Evolutionary conservation across 2,797 vertebrate species (phyloP).

Genomic region (Poeciliopsis presidionis): DNA sequence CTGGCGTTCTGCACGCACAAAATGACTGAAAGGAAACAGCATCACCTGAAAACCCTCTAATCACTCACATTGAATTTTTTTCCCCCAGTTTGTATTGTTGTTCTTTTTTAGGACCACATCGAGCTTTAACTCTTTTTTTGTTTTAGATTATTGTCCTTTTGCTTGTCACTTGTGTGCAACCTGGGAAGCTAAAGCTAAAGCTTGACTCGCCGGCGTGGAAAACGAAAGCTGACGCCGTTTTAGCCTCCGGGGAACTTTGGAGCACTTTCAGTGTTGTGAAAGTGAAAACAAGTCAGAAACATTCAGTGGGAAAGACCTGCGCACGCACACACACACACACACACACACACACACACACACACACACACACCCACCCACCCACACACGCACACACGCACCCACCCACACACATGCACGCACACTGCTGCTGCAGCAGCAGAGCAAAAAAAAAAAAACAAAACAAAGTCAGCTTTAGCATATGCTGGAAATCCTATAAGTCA

Average conservation of each 20-base stretch:
- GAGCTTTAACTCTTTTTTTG: too few species aligned
- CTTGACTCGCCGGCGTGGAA: neutral
- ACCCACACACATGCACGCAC: fast-evolving
- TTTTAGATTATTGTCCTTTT: neutral
- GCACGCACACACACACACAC: too few species aligned
- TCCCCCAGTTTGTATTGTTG: neutral
- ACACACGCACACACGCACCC: too few species aligned
- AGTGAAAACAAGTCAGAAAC: neutral
- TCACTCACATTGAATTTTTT: neutral
- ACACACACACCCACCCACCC: fast-evolving
- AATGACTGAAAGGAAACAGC: too few species aligned
- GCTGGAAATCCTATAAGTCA: neutral
- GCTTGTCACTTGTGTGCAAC: neutral
- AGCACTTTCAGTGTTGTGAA: neutral
- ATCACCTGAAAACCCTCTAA: neutral
- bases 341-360: too few species aligned
- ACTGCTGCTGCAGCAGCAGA: neutral
- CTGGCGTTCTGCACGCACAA: too few species aligned
- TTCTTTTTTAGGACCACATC: neutral
- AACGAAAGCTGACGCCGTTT: neutral
- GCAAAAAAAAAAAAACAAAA: neutral
- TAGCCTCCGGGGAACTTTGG: neutral
- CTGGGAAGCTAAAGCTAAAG: neutral
- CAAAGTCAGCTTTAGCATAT: neutral
- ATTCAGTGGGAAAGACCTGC: neutral